A percentile compares a stretch with the other conserved stretches of the same genome.
These are phyloP conservation scores for Serranus cabrilla DNA, from an alignment of 2,797 vertebrate species.

Conservation along the genomic window DNA sequence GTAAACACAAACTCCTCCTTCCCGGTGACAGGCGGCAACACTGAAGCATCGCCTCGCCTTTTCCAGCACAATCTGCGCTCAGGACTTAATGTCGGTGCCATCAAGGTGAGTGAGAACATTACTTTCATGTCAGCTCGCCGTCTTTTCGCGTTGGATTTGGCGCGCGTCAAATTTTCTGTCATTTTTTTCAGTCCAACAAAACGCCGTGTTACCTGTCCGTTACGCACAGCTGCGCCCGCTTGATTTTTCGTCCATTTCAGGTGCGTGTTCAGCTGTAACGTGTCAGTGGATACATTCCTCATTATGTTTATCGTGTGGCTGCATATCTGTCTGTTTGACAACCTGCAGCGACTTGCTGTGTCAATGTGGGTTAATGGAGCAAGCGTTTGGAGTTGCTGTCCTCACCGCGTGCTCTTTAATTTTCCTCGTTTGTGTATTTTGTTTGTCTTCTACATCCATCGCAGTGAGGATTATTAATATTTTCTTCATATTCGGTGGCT, in stretches of 20 bases:
- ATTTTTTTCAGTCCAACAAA: slow-evolving; percentile 13
- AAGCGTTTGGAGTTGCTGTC: slow-evolving; percentile 46
- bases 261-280: slow-evolving; percentile 17
- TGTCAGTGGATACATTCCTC: not conserved
- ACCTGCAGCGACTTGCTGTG: slow-evolving; percentile 57
- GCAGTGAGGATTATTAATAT: not conserved
- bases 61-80: slow-evolving; percentile 53
- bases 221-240: slow-evolving; percentile 68
- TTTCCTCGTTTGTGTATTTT: not conserved
- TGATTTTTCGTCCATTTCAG: slow-evolving; percentile 41
- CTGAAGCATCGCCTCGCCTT: slow-evolving; percentile 72
- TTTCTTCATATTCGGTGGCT: not conserved
- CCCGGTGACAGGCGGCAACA: slow-evolving; percentile 76
- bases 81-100: slow-evolving; percentile 49
- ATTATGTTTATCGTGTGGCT: not conserved
- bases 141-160: not conserved
- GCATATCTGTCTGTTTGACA: slow-evolving; percentile 27
- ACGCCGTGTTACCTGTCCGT: slow-evolving; percentile 70
- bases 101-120: slow-evolving; percentile 67
- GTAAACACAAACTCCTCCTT: slow-evolving; percentile 82
- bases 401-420: not conserved
- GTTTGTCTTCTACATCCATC: not conserved
- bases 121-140: not conserved
- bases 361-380: slow-evolving; percentile 77
- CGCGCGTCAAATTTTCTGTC: not conserved